phyloP scores from a whole-genome alignment of 2,888 invertebrate species.

The Volucella bombylans region DNA sequence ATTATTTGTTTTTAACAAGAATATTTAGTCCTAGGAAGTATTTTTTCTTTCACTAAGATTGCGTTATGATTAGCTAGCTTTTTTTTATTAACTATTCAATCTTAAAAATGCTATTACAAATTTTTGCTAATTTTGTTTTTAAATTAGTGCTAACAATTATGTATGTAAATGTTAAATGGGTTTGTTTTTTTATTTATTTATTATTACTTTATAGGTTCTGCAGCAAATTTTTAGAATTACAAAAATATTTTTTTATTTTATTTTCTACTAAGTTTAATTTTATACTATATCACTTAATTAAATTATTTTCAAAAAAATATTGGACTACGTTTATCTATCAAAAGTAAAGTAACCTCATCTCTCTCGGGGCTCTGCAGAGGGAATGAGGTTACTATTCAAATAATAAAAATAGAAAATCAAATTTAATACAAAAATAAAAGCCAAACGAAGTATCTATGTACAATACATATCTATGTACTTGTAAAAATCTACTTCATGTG shows the following conservation, averaged over 20 bases:
- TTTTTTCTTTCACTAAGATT: constrained; percentile 17
- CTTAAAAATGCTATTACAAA: constrained; percentile 8
- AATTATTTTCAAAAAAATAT: neutral
- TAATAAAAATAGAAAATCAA: constrained; percentile 7
- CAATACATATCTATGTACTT: constrained; percentile 21
- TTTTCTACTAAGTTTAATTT: neutral
- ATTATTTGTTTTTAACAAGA: neutral
- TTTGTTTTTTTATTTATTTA: neutral
- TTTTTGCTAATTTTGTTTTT: neutral
- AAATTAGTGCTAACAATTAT: constrained; percentile 18
- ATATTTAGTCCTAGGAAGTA: constrained; percentile 6
- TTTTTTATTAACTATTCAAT: constrained; percentile 1
- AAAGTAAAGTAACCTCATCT: constrained; percentile 51
- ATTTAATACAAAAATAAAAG: neutral
- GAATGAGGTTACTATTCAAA: constrained; percentile 62
- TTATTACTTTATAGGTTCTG: constrained; percentile 29
- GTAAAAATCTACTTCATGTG: constrained; percentile 41
- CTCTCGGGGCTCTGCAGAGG: constrained; percentile 73
- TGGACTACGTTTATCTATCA: neutral
- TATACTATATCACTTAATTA: constrained; percentile 48
- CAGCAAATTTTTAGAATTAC: constrained; percentile 32
- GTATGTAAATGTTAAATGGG: neutral
- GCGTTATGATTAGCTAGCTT: neutral
- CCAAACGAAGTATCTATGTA: constrained; percentile 24
- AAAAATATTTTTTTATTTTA: constrained; percentile 42